Percentiles rank a stretch among this genome's conserved stretches.
phyloP scores from a whole-genome alignment of 2,888 invertebrate species.

The Nephrotoma guestfalica region DNA sequence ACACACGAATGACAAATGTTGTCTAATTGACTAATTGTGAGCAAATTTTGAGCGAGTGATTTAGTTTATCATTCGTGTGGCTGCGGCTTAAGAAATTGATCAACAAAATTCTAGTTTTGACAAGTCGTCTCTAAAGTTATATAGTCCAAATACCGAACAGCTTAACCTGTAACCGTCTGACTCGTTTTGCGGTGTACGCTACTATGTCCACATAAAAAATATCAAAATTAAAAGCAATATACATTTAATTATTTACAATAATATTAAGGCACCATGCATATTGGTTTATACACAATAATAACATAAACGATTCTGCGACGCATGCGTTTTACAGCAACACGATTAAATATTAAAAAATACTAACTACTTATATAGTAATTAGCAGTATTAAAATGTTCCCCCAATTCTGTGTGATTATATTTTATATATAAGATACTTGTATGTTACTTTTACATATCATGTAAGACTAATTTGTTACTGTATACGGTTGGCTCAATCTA shows the following conservation, averaged over 20 bases:
- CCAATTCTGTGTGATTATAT: neutral
- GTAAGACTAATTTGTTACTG: neutral
- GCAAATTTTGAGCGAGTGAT: too few species aligned
- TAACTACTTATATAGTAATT: neutral
- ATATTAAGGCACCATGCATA: neutral
- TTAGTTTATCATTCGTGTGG: too few species aligned
- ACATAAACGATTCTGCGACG: neutral
- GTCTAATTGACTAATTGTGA: too few species aligned
- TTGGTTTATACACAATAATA: neutral
- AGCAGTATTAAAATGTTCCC: neutral
- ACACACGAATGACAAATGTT: too few species aligned
- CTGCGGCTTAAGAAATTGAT: too few species aligned
- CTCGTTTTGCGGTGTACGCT: neutral
- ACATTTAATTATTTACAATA: neutral
- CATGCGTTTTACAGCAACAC: neutral
- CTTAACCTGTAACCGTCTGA: too few species aligned
- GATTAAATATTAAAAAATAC: neutral
- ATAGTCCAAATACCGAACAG: too few species aligned
- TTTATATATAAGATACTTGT: neutral
- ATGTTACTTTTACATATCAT: neutral
- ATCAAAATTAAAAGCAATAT: neutral
- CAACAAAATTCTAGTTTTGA: too few species aligned
- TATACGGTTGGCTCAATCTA: conserved; percentile 22
- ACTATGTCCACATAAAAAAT: neutral
- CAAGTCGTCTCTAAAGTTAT: too few species aligned